These are phyloP conservation scores for Vulpes ferrilata DNA, from an alignment of 2,113 vertebrate genomes.

Conservation along the genomic window DNA sequence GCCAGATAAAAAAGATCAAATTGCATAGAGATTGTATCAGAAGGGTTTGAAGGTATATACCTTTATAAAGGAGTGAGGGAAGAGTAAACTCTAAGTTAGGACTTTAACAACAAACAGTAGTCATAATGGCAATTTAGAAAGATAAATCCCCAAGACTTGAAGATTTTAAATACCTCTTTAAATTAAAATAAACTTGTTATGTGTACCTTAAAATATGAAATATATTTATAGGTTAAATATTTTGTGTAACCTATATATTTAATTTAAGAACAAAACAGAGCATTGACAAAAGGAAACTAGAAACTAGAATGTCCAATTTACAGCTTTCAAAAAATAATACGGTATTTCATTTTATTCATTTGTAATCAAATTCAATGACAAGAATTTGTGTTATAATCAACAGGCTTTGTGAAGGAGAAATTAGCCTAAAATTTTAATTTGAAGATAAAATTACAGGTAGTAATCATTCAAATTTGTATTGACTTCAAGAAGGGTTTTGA, in stretches of 20 bases:
- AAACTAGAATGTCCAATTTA: background rate
- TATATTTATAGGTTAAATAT: background rate
- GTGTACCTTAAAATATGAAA: background rate
- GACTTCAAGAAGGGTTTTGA: background rate
- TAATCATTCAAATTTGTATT: background rate
- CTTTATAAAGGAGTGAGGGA: background rate
- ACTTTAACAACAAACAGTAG: background rate
- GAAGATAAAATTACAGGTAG: background rate
- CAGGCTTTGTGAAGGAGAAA: background rate
- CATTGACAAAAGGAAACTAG: background rate
- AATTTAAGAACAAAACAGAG: background rate
- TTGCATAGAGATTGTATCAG: background rate
- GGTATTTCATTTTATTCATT: background rate
- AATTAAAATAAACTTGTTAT: background rate
- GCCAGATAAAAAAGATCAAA: background rate
- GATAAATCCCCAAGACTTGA: background rate
- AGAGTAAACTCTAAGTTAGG: background rate
- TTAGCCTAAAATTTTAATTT: slow-evolving; percentile 3
- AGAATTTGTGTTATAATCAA: background rate
- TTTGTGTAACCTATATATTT: background rate
- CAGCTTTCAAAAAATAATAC: background rate
- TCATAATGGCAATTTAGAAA: background rate
- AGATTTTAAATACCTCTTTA: background rate
- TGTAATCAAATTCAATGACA: background rate
- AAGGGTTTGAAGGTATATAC: background rate